Percentiles rank a stretch among this genome's conserved stretches.
These are phyloP conservation scores for Neogobius melanostomus DNA, from an alignment of 2,113 vertebrate species.

Conservation along the genomic window DNA sequence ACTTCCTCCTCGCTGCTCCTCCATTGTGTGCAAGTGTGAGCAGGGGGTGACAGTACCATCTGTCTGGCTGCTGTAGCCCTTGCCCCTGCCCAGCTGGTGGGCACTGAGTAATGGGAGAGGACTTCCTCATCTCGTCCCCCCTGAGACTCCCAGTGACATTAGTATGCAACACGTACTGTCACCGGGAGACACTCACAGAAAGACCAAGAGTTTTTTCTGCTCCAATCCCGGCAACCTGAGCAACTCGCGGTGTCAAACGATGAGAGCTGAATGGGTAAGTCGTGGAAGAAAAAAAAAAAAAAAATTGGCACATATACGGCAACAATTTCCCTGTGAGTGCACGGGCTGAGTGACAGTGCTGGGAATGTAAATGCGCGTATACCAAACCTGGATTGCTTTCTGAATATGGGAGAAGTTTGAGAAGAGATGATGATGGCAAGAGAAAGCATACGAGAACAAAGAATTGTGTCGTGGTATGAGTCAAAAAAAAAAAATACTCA, in stretches of 20 bases:
- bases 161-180: constrained; percentile 78
- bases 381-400: constrained; percentile 37
- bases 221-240: constrained; percentile 62
- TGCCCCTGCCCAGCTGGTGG: constrained; percentile 79
- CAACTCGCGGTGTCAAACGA: constrained; percentile 62
- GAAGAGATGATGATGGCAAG: constrained; percentile 24
- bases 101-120: constrained; percentile 79
- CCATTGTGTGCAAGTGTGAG: constrained; percentile 57
- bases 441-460: background rate
- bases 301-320: constrained; percentile 60
- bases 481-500: background rate
- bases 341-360: constrained; percentile 51
- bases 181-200: constrained; percentile 56
- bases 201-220: constrained; percentile 36
- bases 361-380: constrained; percentile 55
- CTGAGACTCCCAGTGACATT: constrained; percentile 69
- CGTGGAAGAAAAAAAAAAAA: constrained; percentile 5
- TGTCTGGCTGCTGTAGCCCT: constrained; percentile 78
- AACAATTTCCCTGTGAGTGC: constrained; percentile 41
- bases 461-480: background rate
- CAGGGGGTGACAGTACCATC: constrained; percentile 78
- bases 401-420: constrained; percentile 29
- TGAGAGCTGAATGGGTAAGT: constrained; percentile 54
- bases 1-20: constrained; percentile 70
- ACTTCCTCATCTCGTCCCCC: constrained; percentile 76